Base-by-base conservation (phyloP, 2,888 invertebrate species). In the Aplocera efformata region DNA sequence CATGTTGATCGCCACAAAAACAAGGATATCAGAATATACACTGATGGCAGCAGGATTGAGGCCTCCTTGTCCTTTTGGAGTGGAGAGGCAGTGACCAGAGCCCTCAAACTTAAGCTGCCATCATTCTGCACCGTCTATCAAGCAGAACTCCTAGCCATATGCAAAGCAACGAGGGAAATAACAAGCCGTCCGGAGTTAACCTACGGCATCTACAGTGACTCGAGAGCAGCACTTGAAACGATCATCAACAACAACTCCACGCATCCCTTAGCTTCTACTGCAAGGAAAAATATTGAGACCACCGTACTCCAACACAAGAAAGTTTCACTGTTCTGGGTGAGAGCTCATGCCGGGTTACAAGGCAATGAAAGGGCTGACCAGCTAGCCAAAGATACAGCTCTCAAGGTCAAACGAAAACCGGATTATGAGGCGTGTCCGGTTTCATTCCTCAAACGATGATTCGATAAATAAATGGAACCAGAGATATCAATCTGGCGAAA, bases 321-420 rank as follows among this genome's bases (percentile, higher is more conserved):
- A 0, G 11, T 50, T 0, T 4, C 9, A 0, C 10, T 56, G 0
- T 47, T 22, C 28, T 58, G 53, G 51, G 29, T 51, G 0, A 53
- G 50, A 28, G 52, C 53, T 0, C 53, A 54, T 6, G 50, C 35
- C 0, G 50, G 50, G 3, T 9, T 43, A 6, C 28, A 20, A n/a
- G 52, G 48, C 0, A 55, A 50, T 10, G 51, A 55, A 17, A 27
- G 53, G 1, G 57, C 53, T 0, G n/a, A n/a, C n/a, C n/a, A n/a
- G n/a, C n/a, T n/a, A n/a, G n/a, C n/a, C n/a, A n/a, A n/a, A n/a
- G n/a, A 49, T 52, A 22, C 7, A 42, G 1, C 40, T 54, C 35
- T 30, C 0, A 10, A 31, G n/a, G 0, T 10, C 1, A 42, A 41
- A 17, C 35, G 3, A 1, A 32, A n/a, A 9, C 28, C 36, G 0